Percentiles rank a stretch among this genome's conserved stretches.
Evolutionary conservation across 2,113 vertebrate species (phyloP).

Genomic region (Saguinus midas): DNA sequence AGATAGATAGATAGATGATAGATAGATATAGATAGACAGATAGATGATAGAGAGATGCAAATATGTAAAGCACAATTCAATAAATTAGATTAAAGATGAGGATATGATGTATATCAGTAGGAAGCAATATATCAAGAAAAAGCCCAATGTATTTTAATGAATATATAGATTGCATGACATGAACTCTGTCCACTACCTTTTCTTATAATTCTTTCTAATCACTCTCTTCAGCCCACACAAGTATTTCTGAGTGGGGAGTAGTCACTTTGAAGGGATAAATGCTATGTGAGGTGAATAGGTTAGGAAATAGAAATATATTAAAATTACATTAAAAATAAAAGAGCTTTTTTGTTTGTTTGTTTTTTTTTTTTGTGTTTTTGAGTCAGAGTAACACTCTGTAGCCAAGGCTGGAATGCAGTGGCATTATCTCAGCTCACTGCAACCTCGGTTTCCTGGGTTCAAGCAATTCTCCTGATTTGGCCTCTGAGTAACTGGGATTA

Average conservation of each 20-base stretch:
- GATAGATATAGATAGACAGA: too few species aligned
- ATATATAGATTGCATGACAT: background rate
- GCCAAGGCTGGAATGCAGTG: too few species aligned
- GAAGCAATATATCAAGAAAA: background rate
- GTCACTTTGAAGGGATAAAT: background rate
- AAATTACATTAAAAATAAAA: background rate
- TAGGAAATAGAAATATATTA: background rate
- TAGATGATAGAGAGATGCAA: background rate
- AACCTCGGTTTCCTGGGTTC: too few species aligned
- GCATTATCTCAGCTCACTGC: too few species aligned
- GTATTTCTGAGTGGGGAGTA: background rate
- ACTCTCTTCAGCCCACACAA: background rate
- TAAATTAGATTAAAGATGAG: background rate
- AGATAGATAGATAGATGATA: background rate
- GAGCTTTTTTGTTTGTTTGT: constrained; percentile 52
- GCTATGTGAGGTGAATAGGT: background rate
- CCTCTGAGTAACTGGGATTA: too few species aligned
- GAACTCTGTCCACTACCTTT: background rate
- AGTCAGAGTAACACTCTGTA: too few species aligned
- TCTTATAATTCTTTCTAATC: background rate
- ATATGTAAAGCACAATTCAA: background rate
- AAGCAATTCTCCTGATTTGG: too few species aligned
- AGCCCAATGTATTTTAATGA: background rate
- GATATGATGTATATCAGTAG: background rate
- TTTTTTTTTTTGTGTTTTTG: too few species aligned